These are phyloP conservation scores for Probaryconus sp. DNA, from an alignment of 1,140 invertebrate genomes.

Conservation along the genomic window DNA sequence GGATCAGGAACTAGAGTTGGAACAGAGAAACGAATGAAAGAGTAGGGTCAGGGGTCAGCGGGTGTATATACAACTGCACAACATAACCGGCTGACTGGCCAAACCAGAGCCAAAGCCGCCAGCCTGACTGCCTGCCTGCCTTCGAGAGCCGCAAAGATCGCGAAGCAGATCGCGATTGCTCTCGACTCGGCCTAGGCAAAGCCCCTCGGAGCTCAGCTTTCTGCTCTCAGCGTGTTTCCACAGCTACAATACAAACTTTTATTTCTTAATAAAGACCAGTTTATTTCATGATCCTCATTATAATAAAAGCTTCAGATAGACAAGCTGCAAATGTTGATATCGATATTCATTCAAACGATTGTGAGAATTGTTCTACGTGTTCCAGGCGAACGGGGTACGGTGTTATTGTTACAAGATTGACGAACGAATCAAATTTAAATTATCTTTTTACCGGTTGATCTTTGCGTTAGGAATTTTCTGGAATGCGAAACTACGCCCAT, in stretches of 20 bases:
- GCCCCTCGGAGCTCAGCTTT: no score
- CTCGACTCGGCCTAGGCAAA: background rate
- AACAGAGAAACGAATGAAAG: conserved; percentile 62
- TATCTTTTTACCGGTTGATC: no score
- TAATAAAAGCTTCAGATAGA: conserved; percentile 38
- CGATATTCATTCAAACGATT: conserved; percentile 46
- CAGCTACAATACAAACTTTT: conserved; percentile 41
- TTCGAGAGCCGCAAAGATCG: no score
- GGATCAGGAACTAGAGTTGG: conserved; percentile 64
- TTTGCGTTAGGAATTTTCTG: no score
- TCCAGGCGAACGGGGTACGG: conserved; percentile 40
- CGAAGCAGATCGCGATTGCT: conserved; percentile 53
- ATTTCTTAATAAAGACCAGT: conserved; percentile 56
- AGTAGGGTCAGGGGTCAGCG: conserved; percentile 51
- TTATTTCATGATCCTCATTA: conserved; percentile 54
- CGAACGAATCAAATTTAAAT: conserved; percentile 33
- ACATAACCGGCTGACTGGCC: conserved; percentile 50
- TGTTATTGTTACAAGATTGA: conserved; percentile 48
- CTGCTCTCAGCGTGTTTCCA: conserved; percentile 33
- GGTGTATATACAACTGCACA: conserved; percentile 64
- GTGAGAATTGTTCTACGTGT: conserved; percentile 48
- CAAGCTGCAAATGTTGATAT: conserved; percentile 43
- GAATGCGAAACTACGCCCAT: no score
- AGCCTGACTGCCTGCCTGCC: no score
- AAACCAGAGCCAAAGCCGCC: conserved; percentile 55